Evolutionary conservation across 2,888 invertebrate genomes (phyloP), one percentile per base, ranked within the genome.

Genomic region (Imbricaverruca yamaguchii): DNA sequence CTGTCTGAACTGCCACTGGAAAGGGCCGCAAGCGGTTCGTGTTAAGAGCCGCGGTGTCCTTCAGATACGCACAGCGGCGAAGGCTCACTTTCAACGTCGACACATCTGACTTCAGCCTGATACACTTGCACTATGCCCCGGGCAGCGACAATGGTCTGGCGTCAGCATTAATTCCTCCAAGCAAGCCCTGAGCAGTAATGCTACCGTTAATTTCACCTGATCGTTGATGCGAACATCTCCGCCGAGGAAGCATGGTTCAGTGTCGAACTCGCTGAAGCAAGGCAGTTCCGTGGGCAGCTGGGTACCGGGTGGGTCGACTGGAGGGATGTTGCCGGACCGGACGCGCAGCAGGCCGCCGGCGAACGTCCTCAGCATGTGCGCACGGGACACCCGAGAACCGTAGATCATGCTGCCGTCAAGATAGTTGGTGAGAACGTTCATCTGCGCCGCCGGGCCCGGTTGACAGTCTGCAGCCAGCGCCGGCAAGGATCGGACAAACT

Each of bases 351-450:
- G 81, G 0, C 95, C 57, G 23, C 59, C 59, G 11, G 13, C 8
- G 55, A 69, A 15, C 15, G 91, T 90, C 11, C 95, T 89, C 39
- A 95, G 88, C 55, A 90, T 90, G 12, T 89, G 89, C 25, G 92
- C 91, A 83, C 92, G 91, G 65, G 90, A 88, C 21, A 90, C 89
- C 9, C 90, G 92, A 83, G 92, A 93, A 0, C 95, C 95, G 85
- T 95, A 96, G 2, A 95, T 92, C 61, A 93, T 87, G 0, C 95
- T 95, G 8, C 92, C 89, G 86, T 95, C 95, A 89, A 95, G 88
- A 86, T 88, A 93, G 11, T 92, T 91, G 67, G 93, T 92, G 0
- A 93, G 92, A 81, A 84, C 85, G 82, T 85, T 85, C 18, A 85
- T 84, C 82, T 86, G 85, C 80, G 15, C 53, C 13, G 57, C 57